These are phyloP conservation scores for Semnornis frantzii DNA, from an alignment of 2,113 vertebrate species.

Conservation along the genomic window DNA sequence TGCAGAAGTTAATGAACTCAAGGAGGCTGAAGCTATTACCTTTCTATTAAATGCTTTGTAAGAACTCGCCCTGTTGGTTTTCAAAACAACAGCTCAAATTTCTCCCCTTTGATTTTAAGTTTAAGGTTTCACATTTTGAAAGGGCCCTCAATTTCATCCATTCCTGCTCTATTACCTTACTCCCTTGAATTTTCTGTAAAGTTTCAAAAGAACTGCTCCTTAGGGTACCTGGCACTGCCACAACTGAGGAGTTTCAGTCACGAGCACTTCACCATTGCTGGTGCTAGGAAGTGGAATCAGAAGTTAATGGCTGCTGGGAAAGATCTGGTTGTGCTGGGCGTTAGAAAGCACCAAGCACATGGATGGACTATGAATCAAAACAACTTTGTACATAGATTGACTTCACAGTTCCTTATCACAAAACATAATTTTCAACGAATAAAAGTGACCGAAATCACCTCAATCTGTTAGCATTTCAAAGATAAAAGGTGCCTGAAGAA, in stretches of 20 bases:
- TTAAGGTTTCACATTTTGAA: background rate
- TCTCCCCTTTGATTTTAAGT: background rate
- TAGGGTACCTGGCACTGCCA: background rate
- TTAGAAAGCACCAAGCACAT: background rate
- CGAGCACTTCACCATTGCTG: background rate
- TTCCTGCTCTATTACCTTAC: background rate
- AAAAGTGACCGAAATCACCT: background rate
- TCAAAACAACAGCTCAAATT: conserved; percentile 30
- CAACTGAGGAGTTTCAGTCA: background rate
- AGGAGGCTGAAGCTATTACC: conserved; percentile 19
- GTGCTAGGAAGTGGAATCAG: background rate
- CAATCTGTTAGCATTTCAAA: background rate
- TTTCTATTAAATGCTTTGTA: conserved; percentile 13
- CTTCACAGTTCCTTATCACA: background rate
- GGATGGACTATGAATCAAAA: background rate
- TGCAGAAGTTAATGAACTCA: conserved; percentile 24
- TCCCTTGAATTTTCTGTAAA: background rate
- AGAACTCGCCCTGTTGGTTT: background rate
- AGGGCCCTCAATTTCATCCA: background rate
- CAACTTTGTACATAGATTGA: background rate
- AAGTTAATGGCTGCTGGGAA: background rate
- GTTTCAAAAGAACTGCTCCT: background rate
- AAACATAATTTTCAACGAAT: background rate
- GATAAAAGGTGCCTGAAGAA: background rate
- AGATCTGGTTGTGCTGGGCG: background rate